Percentiles rank a stretch among this genome's conserved stretches.
Conservation (phyloP, 1,140 invertebrate species). For the Steinernema feltiae region DNA sequence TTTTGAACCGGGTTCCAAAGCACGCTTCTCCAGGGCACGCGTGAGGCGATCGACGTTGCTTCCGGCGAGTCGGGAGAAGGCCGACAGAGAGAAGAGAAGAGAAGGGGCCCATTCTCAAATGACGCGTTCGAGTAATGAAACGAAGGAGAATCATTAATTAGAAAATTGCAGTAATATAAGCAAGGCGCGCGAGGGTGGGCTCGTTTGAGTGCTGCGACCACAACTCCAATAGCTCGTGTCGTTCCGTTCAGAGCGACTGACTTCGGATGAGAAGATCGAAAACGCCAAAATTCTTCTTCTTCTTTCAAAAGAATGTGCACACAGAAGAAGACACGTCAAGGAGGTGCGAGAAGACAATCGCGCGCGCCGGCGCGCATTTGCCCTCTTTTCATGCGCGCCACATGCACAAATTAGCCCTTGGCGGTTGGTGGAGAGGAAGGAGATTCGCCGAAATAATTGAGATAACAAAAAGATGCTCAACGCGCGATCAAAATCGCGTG, state of each 20-base stretch:
- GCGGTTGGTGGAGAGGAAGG: not conserved
- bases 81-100: not conserved
- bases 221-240: not conserved
- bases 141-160: conserved; percentile 14
- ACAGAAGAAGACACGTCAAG: too few species aligned
- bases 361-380: not conserved
- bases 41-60: too few species aligned
- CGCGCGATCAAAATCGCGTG: too few species aligned
- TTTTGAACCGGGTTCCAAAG: too few species aligned
- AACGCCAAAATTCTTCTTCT: not conserved
- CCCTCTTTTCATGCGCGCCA: not conserved
- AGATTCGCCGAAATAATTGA: not conserved
- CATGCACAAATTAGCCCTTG: not conserved
- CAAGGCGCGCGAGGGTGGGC: not conserved
- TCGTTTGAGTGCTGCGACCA: not conserved
- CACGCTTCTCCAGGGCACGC: too few species aligned
- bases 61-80: not conserved
- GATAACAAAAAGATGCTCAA: not conserved
- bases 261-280: too few species aligned
- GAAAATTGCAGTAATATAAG: conserved; percentile 15
- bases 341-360: not conserved
- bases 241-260: too few species aligned
- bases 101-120: conserved; percentile 7
- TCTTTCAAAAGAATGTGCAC: too few species aligned
- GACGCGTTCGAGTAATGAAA: conserved; percentile 12